Base-by-base conservation (phyloP, 2,797 vertebrate genomes). In the Fringilla coelebs region DNA sequence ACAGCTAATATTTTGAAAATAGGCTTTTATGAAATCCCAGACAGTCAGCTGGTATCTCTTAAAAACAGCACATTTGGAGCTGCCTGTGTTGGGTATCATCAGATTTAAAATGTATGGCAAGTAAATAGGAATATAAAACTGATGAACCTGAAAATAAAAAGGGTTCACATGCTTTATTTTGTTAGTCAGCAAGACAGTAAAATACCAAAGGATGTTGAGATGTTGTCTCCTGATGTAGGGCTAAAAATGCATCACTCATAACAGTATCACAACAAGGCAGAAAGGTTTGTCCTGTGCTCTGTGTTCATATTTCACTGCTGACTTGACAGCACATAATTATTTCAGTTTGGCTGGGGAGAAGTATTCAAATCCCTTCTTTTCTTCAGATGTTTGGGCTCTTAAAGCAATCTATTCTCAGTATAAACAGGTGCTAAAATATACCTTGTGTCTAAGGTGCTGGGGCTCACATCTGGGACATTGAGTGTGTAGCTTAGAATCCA, bases 101-200 rank as follows among this genome's bases (percentile, higher is more conserved):
- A 46, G 73, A 52, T 75, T 67, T 85, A 57, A 85, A 93, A 83
- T 7, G 18, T 73, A 46, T 29, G 34, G 82, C 32, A 78, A 91
- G 76, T 81, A 92, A 95, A 84, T 88, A 91, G 80, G 57, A 89
- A 28, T 22, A 49, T 68, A 72, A 95, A 96, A 78, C 38, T 51
- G 74, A 92, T 92, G 89, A 94, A 91, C 66, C 66, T 36, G 76
- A 86, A 85, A 94, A 88, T 78, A 78, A 91, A 89, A 90, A 88
- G 41, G 54, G 57, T 61, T 89, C 38, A 40, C 9, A 16, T 17
- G n/a, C 21, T 85, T 41, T 73, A 51, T 89, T 95, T 54, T 66
- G 36, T 83, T 92, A 92, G 88, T 57, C 86, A 73, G 58, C 62
- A 85, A 9, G 10, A 55, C 66, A 78, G 43, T 89, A 66, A 93